These are phyloP conservation scores for Omphaloscelis lunosa DNA, from an alignment of 2,888 invertebrate genomes.

Conservation along the genomic window DNA sequence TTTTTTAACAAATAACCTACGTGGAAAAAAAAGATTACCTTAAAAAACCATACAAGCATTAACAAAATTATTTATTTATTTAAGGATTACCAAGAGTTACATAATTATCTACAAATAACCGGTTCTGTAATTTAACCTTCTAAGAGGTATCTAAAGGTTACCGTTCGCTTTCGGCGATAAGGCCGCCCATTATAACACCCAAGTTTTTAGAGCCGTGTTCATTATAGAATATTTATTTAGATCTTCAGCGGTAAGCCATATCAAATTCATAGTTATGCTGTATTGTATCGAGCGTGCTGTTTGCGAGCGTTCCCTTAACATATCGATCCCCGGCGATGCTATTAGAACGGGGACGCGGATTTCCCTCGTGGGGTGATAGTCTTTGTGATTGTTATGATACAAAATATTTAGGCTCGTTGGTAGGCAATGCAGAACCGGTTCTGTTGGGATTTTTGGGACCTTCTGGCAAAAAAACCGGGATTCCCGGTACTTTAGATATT, in stretches of 20 bases:
- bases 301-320: conserved; percentile 37
- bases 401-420: neutral
- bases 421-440: too few species aligned
- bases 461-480: too few species aligned
- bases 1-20: too few species aligned
- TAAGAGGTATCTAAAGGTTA: neutral
- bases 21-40: too few species aligned
- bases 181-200: too few species aligned
- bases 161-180: neutral
- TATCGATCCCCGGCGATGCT: conserved; percentile 54
- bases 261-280: neutral
- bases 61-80: too few species aligned
- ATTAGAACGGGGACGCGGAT: conserved; percentile 39
- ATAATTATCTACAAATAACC: neutral
- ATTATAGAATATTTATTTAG: neutral
- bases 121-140: neutral
- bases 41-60: neutral
- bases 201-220: neutral
- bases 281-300: conserved; percentile 2
- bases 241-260: neutral
- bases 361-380: conserved; percentile 27
- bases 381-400: neutral
- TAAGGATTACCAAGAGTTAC: too few species aligned
- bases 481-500: too few species aligned
- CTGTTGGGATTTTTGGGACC: too few species aligned